Evolutionary conservation across 1,140 invertebrate species (phyloP).

Genomic region (Thaumatotibia leucotreta): DNA sequence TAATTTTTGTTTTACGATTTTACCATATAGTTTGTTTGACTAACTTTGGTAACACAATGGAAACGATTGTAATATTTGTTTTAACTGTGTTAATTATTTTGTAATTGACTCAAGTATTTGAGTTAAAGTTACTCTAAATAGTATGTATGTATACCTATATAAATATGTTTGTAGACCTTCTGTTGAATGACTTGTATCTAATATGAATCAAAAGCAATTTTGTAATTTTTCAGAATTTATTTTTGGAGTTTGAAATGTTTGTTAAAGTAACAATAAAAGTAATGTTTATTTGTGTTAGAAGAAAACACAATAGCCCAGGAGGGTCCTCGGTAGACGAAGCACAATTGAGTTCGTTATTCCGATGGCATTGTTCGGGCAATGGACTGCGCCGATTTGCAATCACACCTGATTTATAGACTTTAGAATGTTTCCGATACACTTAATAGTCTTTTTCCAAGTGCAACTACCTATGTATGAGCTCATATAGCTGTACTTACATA

Average conservation of each 20-base stretch:
- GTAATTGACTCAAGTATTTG: too few species aligned
- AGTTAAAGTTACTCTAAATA: too few species aligned
- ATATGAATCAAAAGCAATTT: neutral
- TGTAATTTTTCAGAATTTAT: neutral
- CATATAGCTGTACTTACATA: too few species aligned
- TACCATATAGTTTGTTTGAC: too few species aligned
- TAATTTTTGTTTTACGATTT: too few species aligned
- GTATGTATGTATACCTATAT: too few species aligned
- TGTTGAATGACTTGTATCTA: too few species aligned
- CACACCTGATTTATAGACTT: constrained; percentile 49
- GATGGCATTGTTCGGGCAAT: constrained; percentile 39
- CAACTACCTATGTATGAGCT: constrained; percentile 29
- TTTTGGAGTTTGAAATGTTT: neutral
- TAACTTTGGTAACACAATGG: too few species aligned
- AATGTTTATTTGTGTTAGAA: neutral
- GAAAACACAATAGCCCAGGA: neutral
- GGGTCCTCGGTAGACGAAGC: constrained; percentile 28
- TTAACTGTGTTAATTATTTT: too few species aligned
- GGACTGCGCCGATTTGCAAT: constrained; percentile 37
- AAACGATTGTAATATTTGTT: too few species aligned
- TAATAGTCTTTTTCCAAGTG: constrained; percentile 12
- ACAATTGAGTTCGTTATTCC: constrained; percentile 56
- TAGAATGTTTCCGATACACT: constrained; percentile 16
- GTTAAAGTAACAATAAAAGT: neutral
- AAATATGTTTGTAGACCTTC: too few species aligned